Evolutionary conservation across 2,888 invertebrate species (phyloP).

Genomic region (Lobophora halterata): DNA sequence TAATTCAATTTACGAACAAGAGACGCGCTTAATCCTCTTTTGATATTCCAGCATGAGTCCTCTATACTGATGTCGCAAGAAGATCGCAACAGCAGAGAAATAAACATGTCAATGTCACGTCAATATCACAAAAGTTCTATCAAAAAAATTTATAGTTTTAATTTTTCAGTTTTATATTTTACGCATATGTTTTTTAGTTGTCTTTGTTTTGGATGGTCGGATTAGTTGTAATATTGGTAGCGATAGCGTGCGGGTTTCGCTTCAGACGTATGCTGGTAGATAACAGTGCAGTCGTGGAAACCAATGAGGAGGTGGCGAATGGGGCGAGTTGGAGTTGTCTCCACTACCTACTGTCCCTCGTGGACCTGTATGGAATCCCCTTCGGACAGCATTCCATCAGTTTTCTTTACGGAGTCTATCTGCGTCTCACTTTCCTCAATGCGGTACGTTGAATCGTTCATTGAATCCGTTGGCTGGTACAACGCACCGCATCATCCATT

Average conservation of each 20-base stretch:
- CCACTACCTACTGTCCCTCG: slow-evolving; percentile 38
- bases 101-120: slow-evolving; percentile 18
- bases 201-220: slow-evolving; percentile 38
- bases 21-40: slow-evolving; percentile 9
- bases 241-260: slow-evolving; percentile 32
- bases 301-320: slow-evolving; percentile 30
- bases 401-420: slow-evolving; percentile 45
- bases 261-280: slow-evolving; percentile 37
- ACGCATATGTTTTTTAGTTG: slow-evolving; percentile 22
- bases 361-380: slow-evolving; percentile 47
- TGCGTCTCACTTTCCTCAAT: slow-evolving; percentile 49
- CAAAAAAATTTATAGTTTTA: slow-evolving; percentile 24
- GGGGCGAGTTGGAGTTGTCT: slow-evolving; percentile 32
- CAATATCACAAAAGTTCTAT: slow-evolving; percentile 13
- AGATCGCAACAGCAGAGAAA: slow-evolving; percentile 14
- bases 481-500: too few relatives aligned
- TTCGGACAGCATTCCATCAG: slow-evolving; percentile 45
- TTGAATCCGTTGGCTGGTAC: not conserved
- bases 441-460: slow-evolving; percentile 41
- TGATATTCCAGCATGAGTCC: not conserved
- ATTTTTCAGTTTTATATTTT: slow-evolving; percentile 19
- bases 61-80: slow-evolving; percentile 6
- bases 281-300: slow-evolving; percentile 25
- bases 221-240: slow-evolving; percentile 35
- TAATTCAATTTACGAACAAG: not conserved